Percentiles rank a stretch among this genome's conserved stretches.
Conservation (phyloP, 2,888 invertebrate genomes). For the Cerastis rubricosa region DNA sequence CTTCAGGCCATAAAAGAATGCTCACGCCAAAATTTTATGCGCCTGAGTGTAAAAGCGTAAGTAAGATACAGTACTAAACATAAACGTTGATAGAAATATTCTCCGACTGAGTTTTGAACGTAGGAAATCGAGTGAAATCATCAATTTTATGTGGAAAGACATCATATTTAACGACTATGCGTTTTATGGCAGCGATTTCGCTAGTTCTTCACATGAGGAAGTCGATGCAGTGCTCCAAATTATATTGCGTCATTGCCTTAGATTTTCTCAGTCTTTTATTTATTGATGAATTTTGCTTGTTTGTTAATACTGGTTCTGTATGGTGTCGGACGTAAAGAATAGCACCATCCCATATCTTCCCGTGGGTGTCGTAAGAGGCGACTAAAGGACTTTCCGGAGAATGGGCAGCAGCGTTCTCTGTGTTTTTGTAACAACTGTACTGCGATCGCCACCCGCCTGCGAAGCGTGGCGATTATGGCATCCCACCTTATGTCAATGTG, state of each 20-base stretch:
- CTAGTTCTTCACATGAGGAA: conserved; percentile 34
- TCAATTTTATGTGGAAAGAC: conserved; percentile 39
- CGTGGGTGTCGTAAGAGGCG: no score
- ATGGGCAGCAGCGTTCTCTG: no score
- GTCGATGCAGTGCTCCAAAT: conserved; percentile 27
- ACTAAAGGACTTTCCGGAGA: no score
- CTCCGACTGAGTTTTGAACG: conserved; percentile 12
- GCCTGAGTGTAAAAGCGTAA: conserved; percentile 13
- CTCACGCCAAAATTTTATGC: neutral
- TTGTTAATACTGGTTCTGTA: conserved; percentile 26
- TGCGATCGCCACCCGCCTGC: no score
- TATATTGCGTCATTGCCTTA: conserved; percentile 6
- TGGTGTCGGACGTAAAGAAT: no score
- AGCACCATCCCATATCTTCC: no score
- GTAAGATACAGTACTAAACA: conserved; percentile 35
- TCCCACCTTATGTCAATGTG: no score
- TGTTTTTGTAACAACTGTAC: no score
- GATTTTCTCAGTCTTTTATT: conserved; percentile 22
- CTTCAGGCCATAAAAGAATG: conserved; percentile 8
- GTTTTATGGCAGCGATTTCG: conserved; percentile 43
- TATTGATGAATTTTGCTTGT: neutral
- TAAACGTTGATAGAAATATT: conserved; percentile 44
- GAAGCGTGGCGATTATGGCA: no score
- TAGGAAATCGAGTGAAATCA: conserved; percentile 35
- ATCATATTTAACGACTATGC: conserved; percentile 59